These are phyloP conservation scores for Xanthia icteritia DNA, from an alignment of 2,888 invertebrate species.

Conservation along the genomic window DNA sequence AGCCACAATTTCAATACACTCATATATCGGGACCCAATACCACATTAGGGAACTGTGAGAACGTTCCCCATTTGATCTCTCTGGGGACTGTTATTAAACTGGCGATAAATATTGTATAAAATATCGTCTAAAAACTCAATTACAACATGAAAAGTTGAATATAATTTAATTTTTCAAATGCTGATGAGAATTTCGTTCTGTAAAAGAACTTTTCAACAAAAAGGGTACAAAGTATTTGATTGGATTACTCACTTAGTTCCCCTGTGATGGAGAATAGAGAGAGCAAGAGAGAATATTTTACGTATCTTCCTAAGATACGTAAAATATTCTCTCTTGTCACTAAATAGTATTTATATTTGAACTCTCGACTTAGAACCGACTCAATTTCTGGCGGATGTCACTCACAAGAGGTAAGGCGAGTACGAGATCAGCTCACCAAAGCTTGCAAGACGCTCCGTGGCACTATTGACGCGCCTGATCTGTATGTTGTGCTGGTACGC, in stretches of 20 bases:
- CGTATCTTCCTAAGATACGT: not conserved
- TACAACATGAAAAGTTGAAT: conserved; percentile 34
- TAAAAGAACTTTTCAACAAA: conserved; percentile 25
- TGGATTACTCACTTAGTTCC: conserved; percentile 39
- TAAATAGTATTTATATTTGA: not conserved
- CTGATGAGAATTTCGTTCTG: conserved; percentile 10
- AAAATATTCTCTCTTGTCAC: not conserved
- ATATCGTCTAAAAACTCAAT: conserved; percentile 30
- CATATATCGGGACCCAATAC: conserved; percentile 7
- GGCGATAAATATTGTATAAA: conserved; percentile 2
- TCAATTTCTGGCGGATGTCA: too few species aligned
- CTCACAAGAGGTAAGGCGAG: not conserved
- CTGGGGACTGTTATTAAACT: conserved; percentile 11
- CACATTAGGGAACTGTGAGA: conserved; percentile 19
- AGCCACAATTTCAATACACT: not conserved
- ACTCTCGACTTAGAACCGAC: not conserved
- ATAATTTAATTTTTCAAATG: conserved; percentile 40
- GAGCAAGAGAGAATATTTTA: too few species aligned
- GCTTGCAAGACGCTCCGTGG: not conserved
- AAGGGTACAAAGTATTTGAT: conserved; percentile 42
- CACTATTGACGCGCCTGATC: not conserved
- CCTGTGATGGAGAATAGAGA: not conserved
- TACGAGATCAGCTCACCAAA: not conserved
- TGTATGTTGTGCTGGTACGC: not conserved
- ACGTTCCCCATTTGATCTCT: conserved; percentile 14